Evolutionary conservation across 1,140 invertebrate species (phyloP).

Genomic region (Drosophila teissieri): DNA sequence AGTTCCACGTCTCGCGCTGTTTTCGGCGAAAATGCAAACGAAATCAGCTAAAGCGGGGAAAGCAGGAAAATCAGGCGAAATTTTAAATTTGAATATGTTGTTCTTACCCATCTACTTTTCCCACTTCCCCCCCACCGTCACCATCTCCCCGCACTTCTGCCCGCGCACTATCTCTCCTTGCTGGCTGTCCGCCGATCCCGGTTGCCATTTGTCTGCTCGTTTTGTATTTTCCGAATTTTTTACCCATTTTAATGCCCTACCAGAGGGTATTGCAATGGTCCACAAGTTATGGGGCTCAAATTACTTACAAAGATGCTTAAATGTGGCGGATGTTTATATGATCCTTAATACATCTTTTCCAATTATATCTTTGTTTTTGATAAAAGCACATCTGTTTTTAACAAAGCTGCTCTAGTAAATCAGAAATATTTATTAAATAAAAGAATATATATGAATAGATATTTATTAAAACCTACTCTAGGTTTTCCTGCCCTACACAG

Average conservation of each 20-base stretch:
- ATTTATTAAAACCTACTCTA: no score
- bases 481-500: background rate
- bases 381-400: no score
- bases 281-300: no score
- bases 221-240: slow-evolving; percentile 24
- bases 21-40: slow-evolving; percentile 77
- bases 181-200: slow-evolving; percentile 33
- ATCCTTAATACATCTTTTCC: no score
- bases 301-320: no score
- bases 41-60: slow-evolving; percentile 30
- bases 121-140: background rate
- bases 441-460: no score
- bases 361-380: no score
- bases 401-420: no score
- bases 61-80: slow-evolving; percentile 66
- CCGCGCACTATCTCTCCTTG: slow-evolving; percentile 10
- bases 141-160: background rate
- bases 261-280: background rate
- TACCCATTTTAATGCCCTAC: slow-evolving; percentile 1
- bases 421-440: no score
- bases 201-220: slow-evolving; percentile 57
- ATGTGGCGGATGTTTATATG: no score
- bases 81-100: slow-evolving; percentile 82
- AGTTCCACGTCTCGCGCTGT: slow-evolving; percentile 74
- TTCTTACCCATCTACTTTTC: slow-evolving; percentile 54